Conservation (phyloP, 2,113 vertebrate species). For the Rhineura floridana region DNA sequence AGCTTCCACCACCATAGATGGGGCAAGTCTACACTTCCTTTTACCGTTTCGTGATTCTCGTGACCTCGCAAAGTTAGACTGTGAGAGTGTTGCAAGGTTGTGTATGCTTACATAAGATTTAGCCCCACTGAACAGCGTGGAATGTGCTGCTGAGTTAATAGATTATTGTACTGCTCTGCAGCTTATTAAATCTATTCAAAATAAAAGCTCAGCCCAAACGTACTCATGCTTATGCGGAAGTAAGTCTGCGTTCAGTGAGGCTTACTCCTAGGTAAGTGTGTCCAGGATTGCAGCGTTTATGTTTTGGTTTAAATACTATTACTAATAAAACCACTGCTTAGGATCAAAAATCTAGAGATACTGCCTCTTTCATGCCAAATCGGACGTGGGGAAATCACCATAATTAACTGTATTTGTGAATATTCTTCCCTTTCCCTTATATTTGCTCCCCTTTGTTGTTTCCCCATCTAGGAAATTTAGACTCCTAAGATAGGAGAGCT, state of each 20-base stretch:
- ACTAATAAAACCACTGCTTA: neutral
- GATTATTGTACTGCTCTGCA: neutral
- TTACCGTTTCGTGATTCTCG: neutral
- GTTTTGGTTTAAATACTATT: neutral
- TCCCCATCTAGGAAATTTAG: neutral
- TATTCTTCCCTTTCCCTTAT: too few species aligned
- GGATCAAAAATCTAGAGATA: neutral
- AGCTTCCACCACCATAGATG: neutral
- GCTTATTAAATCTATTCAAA: too few species aligned
- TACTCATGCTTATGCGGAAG: neutral
- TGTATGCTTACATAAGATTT: neutral
- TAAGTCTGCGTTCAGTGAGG: neutral
- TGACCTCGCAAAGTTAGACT: neutral
- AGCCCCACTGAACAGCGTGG: neutral
- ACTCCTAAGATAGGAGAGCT: neutral
- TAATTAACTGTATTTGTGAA: neutral
- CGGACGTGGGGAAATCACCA: neutral
- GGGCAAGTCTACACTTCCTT: neutral
- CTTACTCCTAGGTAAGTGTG: neutral
- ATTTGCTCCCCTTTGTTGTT: neutral
- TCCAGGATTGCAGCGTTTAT: neutral
- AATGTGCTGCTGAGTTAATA: neutral
- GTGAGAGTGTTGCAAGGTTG: neutral
- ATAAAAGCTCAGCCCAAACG: neutral
- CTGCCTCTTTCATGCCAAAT: neutral